A percentile compares a stretch with the other conserved stretches of the same genome.
Evolutionary conservation across 1,140 invertebrate species (phyloP).

Genomic region (Ceratina calcarata): DNA sequence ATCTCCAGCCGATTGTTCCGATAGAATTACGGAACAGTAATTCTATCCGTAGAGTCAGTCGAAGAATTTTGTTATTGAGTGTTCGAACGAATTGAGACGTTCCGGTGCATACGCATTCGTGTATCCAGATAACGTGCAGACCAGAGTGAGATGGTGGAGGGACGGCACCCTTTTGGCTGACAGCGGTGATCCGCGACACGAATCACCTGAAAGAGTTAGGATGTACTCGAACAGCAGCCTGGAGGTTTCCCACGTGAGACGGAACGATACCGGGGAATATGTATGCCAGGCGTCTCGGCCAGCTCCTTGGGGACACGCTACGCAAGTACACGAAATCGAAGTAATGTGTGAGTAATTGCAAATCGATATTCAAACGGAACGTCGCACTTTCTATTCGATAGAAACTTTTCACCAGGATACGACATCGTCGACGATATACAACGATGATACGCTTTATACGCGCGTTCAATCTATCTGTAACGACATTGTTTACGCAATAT

Average conservation of each 20-base stretch:
- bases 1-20: background rate
- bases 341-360: slow-evolving; percentile 86
- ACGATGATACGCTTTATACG: too few relatives aligned
- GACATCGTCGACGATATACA: too few relatives aligned
- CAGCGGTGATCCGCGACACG: slow-evolving; percentile 79
- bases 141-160: slow-evolving; percentile 83
- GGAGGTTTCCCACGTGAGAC: slow-evolving; percentile 83
- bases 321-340: slow-evolving; percentile 87
- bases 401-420: background rate
- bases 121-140: slow-evolving; percentile 46
- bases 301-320: slow-evolving; percentile 82
- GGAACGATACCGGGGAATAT: slow-evolving; percentile 87
- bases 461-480: too few relatives aligned
- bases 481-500: too few relatives aligned
- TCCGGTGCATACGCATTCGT: background rate
- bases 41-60: background rate
- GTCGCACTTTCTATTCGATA: background rate
- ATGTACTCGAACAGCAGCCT: slow-evolving; percentile 87
- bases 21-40: background rate
- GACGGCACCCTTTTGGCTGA: slow-evolving; percentile 83
- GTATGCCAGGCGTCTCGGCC: slow-evolving; percentile 85
- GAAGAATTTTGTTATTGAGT: background rate
- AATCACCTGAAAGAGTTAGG: slow-evolving; percentile 81
- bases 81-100: background rate
- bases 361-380: background rate